Evolutionary conservation across 23 tunicate genomes (phyloP), one percentile per base, ranked within the genome.

Genomic region (Oikopleura dioica): DNA sequence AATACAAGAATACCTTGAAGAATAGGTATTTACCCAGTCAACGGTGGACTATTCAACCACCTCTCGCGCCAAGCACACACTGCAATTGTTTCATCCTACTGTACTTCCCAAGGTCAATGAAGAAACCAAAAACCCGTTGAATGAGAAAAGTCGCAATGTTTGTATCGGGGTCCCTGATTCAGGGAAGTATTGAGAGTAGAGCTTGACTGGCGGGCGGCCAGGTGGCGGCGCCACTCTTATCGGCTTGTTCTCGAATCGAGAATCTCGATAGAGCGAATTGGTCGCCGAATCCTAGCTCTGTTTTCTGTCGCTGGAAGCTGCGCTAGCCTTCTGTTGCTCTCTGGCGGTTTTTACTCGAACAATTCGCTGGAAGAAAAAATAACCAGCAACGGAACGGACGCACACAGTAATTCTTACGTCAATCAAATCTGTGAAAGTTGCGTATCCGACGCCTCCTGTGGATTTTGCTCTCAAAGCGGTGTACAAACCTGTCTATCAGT

Each of bases 241-340:
- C 1, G 97, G 97, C 33, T 76, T 91, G n/a, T 91, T 78, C 79
- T 76, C n/a, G n/a, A n/a, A n/a, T n/a, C n/a, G n/a, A n/a, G n/a
- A n/a, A n/a, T n/a, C n/a, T n/a, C 85, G 68, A 86, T 91, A 24
- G 97, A 91, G 63, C 50, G 77, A 50, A 76, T 85, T 78, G 97
- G 97, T 31, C 77, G 97, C 76, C 77, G 97, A 37, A 37, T 77
- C 0, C 78, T 91, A 29, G 37, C 84, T 21, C 63, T 91, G 36
- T 38, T 85, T 32, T 84, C 92, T 68, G 68, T 91, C 35, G 84
- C 82, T 5, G 97, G 92, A 78, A n/a, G 5, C 68, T 75, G 28
- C 24, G 4, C 33, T 16, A 31, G 9, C 28, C 35, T 24, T 76
- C 9, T 35, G 21, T 31, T 76, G 2, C 26, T 35, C 23, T 35